Evolutionary conservation across 2,888 invertebrate species (phyloP).

Genomic region (Andrena hattorfiana): DNA sequence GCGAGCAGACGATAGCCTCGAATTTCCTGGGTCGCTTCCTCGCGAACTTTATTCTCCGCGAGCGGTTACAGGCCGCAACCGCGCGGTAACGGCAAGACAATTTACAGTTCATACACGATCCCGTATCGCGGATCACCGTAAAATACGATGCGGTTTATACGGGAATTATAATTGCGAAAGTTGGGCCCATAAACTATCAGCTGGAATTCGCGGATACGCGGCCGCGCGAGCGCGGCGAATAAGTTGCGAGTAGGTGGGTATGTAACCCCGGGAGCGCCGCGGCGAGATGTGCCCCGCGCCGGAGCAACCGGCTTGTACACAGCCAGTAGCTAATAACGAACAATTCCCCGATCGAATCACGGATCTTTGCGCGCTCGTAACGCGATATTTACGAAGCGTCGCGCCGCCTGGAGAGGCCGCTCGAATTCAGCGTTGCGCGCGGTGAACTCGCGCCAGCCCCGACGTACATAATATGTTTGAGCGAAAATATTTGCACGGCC

Average conservation of each 20-base stretch:
- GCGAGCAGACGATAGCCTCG: not conserved
- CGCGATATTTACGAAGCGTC: conserved; percentile 56
- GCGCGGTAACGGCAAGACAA: conserved; percentile 21
- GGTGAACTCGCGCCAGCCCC: conserved; percentile 1
- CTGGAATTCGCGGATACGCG: not conserved
- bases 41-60: not conserved
- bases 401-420: not conserved
- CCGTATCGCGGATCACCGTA: conserved; percentile 26
- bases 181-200: conserved; percentile 48
- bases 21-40: not conserved
- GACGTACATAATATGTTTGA: conserved; percentile 41
- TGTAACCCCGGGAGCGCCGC: not conserved
- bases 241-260: conserved; percentile 13
- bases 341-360: conserved; percentile 61
- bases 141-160: conserved; percentile 45
- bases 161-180: conserved; percentile 56
- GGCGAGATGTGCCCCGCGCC: conserved; percentile 21
- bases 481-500: conserved; percentile 54
- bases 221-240: not conserved
- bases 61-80: conserved; percentile 34
- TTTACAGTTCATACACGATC: conserved; percentile 30
- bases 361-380: conserved; percentile 56
- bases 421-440: not conserved
- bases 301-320: conserved; percentile 1
- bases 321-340: conserved; percentile 52